Base-by-base conservation (phyloP, 1,140 invertebrate genomes). In the Macrocentrus cingulum region DNA sequence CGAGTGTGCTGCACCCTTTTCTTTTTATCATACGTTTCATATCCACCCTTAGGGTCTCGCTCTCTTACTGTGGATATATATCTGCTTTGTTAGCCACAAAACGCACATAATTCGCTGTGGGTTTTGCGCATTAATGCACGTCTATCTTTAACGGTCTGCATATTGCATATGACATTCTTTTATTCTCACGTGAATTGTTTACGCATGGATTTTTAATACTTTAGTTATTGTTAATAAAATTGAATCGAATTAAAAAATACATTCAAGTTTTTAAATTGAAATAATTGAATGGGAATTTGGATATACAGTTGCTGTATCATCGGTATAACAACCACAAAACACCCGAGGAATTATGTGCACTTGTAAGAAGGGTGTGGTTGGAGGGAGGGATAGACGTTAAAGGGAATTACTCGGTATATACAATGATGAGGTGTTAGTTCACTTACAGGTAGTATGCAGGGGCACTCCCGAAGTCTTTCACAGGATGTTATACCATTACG, bases 1-100 rank as follows among this genome's bases (percentile, higher is more conserved):
- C n/a, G n/a, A n/a, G n/a, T n/a, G n/a, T n/a, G 42, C 55, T 50
- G 37, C 46, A 15, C 46, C 48, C 39, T 39, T 51, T 58, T 50
- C 29, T 51, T 39, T 39, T 39, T n/a, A n/a, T n/a, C n/a, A n/a
- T n/a, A 18, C 48, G 32, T 57, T 50, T 50, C 36, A 50, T 42
- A 20, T 51, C 32, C 34, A 50, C 39, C 48, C n/a, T n/a, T n/a
- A n/a, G n/a, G 23, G n/a, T n/a, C n/a, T 23, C 11, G 13, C 0
- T 23, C 20, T n/a, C n/a, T n/a, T n/a, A n/a, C n/a, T n/a, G n/a
- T n/a, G 20, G 23, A 25, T 2, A 11, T 11, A 25, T 48, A 11
- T 13, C 23, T 16, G 19, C 19, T 48, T 48, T 23, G 20, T 48
- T 23, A n/a, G 13, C 2, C 45, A 48, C 19, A 13, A 11, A 48